Evolutionary conservation across 2,888 invertebrate species (phyloP), one percentile per base, ranked within the genome.

Genomic region (Catocala sponsa): DNA sequence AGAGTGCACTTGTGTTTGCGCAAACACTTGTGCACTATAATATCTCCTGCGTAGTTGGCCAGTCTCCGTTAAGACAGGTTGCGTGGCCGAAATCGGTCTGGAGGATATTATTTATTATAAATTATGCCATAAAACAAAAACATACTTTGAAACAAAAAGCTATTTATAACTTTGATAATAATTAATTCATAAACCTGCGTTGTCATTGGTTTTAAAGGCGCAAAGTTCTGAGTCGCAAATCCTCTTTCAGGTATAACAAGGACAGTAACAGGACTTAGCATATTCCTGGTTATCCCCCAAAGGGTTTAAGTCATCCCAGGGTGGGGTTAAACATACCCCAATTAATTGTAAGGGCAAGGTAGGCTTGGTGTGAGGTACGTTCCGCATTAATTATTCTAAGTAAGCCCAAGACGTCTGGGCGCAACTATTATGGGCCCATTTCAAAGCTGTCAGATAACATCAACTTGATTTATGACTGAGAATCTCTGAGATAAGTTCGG

Each of bases 391-490:
- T 77, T 77, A 74, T 70, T 68, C 72, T 44, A 71, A 74, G 72
- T 70, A 72, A 77, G 52, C 66, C 66, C 61, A 70, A 76, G 79
- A 79, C 70, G 70, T 73, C 71, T 68, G 60, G 65, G 69, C 59
- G 53, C 55, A 68, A 72, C 80, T 76, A 81, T 81, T 79, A 80
- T 67, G 70, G 66, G 66, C 70, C 75, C 74, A 68, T 76, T 76
- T 76, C 71, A 69, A 68, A 74, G 59, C 78, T 80, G 78, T 80
- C 82, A 77, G 78, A 79, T 78, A 72, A 67, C 78, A 78, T 79
- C 72, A 69, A 70, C 67, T 63, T 78, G 77, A 78, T 78, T 78
- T 74, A 78, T 78, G 62, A 77, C 65, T 15, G 51, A 65, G 60
- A 65, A 71, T 70, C 72, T 71, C 65, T 59, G 57, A 77, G 74